A percentile compares a stretch with the other conserved stretches of the same genome.
phyloP scores from a whole-genome alignment of 2,113 vertebrate species.

The Trinectes maculatus region DNA sequence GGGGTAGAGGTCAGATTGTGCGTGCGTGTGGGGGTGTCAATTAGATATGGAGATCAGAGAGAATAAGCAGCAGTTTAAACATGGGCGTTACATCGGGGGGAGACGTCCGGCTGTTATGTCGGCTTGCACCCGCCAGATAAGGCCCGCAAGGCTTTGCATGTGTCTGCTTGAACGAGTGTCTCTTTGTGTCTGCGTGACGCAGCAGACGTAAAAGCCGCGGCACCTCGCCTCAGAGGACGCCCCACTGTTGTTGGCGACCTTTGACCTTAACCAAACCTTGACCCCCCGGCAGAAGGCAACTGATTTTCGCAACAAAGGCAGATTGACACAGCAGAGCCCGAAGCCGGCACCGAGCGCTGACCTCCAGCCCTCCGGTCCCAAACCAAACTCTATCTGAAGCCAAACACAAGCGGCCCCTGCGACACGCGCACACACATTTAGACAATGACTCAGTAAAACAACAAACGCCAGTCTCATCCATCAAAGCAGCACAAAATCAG shows the following conservation, averaged over 20 bases:
- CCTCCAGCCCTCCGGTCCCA: slow-evolving; percentile 25
- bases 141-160: slow-evolving; percentile 54
- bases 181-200: slow-evolving; percentile 68
- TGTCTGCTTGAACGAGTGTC: slow-evolving; percentile 14
- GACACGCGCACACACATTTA: slow-evolving; percentile 38
- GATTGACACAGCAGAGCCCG: slow-evolving; percentile 52
- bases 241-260: slow-evolving; percentile 76
- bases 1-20: slow-evolving; percentile 25
- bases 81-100: slow-evolving; percentile 66
- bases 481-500: slow-evolving; percentile 62
- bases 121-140: slow-evolving; percentile 67
- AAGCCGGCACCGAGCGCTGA: slow-evolving; percentile 50
- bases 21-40: slow-evolving; percentile 59
- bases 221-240: slow-evolving; percentile 65
- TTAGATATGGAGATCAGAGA: slow-evolving; percentile 88
- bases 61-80: slow-evolving; percentile 75
- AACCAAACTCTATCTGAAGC: slow-evolving; percentile 59
- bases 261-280: slow-evolving; percentile 82
- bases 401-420: slow-evolving; percentile 51
- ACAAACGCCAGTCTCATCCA: slow-evolving; percentile 47
- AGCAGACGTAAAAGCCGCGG: slow-evolving; percentile 68
- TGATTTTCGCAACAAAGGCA: slow-evolving; percentile 71
- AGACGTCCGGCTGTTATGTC: slow-evolving; percentile 60
- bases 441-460: slow-evolving; percentile 46
- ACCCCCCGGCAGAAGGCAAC: slow-evolving; percentile 78